Evolutionary conservation across 2,888 invertebrate genomes (phyloP).

Genomic region (Drosophila crucigera): DNA sequence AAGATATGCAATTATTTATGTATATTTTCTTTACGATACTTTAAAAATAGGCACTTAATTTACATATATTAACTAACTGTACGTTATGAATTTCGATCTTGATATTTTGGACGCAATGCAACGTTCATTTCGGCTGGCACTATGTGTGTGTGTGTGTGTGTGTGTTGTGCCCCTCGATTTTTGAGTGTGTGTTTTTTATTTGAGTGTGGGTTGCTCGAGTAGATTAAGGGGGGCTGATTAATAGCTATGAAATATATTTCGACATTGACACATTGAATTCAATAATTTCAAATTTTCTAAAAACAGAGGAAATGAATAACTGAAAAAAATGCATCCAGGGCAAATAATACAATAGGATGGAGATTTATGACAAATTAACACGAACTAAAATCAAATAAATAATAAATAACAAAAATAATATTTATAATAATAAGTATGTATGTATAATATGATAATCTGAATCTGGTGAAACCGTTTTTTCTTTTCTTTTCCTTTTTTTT

Average conservation of each 20-base stretch:
- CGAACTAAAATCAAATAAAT: conserved; percentile 74
- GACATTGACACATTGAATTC: conserved; percentile 81
- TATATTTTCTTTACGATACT: conserved; percentile 58
- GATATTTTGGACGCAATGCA: conserved; percentile 39
- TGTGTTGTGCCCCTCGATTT: conserved; percentile 60
- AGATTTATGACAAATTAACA: conserved; percentile 74
- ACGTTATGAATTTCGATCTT: conserved; percentile 70
- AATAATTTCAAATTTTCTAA: conserved; percentile 64
- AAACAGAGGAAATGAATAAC: conserved; percentile 31
- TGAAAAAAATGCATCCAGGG: conserved; percentile 39
- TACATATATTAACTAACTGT: conserved; percentile 78
- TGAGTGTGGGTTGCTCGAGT: conserved; percentile 50
- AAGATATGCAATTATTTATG: conserved; percentile 63
- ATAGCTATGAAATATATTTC: conserved; percentile 72
- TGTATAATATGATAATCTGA: conserved; percentile 49
- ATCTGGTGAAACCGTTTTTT: conserved; percentile 67
- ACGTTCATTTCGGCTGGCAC: conserved; percentile 61
- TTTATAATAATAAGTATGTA: conserved; percentile 47
- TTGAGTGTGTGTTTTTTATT: conserved; percentile 33
- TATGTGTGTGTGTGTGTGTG: conserved; percentile 39
- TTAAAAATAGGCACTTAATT: conserved; percentile 76
- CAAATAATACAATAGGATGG: conserved; percentile 56
- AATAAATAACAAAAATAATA: conserved; percentile 80
- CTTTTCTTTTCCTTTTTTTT: conserved; percentile 4
- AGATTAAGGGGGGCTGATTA: conserved; percentile 52